Percentiles rank a stretch among this genome's conserved stretches.
These are phyloP conservation scores for Oxyscelio sp. DNA, from an alignment of 2,888 invertebrate species.

Conservation along the genomic window DNA sequence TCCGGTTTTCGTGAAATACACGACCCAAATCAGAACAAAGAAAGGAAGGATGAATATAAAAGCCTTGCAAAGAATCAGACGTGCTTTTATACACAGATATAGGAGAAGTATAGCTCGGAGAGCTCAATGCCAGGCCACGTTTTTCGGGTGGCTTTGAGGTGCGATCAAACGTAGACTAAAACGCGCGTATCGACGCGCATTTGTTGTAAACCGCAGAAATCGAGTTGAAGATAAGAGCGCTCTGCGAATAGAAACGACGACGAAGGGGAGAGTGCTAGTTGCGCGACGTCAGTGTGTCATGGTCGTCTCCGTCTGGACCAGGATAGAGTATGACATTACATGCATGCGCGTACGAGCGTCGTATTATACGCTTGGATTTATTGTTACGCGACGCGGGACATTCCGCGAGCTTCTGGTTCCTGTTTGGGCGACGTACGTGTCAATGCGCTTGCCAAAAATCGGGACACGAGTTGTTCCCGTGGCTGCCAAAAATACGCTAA, in stretches of 20 bases:
- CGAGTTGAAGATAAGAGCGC: conserved; percentile 37
- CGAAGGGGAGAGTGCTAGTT: conserved; percentile 57
- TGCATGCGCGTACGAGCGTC: conserved; percentile 14
- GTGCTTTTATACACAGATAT: conserved; percentile 13
- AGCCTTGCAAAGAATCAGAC: conserved; percentile 24
- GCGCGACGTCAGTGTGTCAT: conserved; percentile 69
- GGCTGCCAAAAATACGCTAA: conserved; percentile 53
- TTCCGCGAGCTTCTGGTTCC: conserved; percentile 5
- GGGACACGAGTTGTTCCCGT: conserved; percentile 16
- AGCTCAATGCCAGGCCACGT: conserved; percentile 68
- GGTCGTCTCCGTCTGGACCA: conserved; percentile 65
- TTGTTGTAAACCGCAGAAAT: conserved; percentile 51
- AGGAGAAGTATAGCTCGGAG: conserved; percentile 39
- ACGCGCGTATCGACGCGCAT: conserved; percentile 13
- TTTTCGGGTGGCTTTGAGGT: conserved; percentile 38
- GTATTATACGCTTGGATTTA: conserved; percentile 15
- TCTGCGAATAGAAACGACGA: conserved; percentile 64
- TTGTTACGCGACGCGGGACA: conserved; percentile 1
- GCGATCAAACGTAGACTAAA: conserved; percentile 19
- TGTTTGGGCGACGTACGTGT: conserved; percentile 11
- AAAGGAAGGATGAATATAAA: conserved; percentile 38
- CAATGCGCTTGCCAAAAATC: conserved; percentile 26
- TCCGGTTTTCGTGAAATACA: background rate
- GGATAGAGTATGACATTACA: conserved; percentile 42
- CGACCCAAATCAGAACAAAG: conserved; percentile 44